These are phyloP conservation scores for Cirrhinus molitorella DNA, from an alignment of 2,797 vertebrate genomes.

Conservation along the genomic window DNA sequence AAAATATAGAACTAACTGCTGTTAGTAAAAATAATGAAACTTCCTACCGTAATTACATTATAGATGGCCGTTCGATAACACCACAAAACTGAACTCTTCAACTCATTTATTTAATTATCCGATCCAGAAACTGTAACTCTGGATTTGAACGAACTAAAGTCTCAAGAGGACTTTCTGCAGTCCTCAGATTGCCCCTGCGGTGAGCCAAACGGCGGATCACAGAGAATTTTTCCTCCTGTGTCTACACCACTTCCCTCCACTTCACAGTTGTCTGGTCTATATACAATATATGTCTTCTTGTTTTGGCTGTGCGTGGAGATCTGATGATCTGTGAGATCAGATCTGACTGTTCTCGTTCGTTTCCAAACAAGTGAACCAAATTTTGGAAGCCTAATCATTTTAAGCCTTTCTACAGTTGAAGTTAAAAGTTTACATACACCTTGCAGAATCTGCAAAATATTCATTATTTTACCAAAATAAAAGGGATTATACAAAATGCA, in stretches of 20 bases:
- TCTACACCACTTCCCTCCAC: constrained; percentile 54
- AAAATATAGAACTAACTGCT: background rate
- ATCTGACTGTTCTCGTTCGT: constrained; percentile 1
- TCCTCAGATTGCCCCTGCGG: constrained; percentile 24
- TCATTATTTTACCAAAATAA: too few species aligned
- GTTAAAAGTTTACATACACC: too few species aligned
- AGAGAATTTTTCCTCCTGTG: constrained; percentile 44
- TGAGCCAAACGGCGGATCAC: constrained; percentile 48
- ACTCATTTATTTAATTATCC: background rate
- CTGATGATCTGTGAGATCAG: constrained; percentile 2
- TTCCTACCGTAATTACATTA: background rate
- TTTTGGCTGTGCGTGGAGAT: constrained; percentile 17
- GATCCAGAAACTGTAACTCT: constrained; percentile 8
- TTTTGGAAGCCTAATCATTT: background rate
- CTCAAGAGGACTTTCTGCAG: constrained; percentile 5
- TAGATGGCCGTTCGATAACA: constrained; percentile 50
- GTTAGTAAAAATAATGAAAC: background rate
- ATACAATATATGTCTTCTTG: constrained; percentile 34
- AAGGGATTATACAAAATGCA: too few species aligned
- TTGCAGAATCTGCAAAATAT: too few species aligned
- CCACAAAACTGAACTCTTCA: constrained; percentile 65
- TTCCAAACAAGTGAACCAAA: background rate
- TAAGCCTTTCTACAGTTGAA: too few species aligned
- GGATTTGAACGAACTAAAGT: constrained; percentile 17
- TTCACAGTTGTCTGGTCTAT: constrained; percentile 5